phyloP scores from a whole-genome alignment of 2,113 vertebrate genomes.

The Emydura subglobosa region DNA sequence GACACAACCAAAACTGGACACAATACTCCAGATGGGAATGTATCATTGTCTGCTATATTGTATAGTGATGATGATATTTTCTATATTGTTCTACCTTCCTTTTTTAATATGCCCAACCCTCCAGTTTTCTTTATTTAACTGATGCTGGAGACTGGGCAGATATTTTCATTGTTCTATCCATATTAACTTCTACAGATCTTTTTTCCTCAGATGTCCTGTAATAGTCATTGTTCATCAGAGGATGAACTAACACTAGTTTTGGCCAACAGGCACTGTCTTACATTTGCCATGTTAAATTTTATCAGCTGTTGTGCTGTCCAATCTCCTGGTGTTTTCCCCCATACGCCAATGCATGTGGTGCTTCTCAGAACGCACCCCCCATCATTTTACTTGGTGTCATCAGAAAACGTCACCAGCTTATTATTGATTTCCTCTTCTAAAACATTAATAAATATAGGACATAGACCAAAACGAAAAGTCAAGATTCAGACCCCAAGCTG shows the following conservation, averaged over 20 bases:
- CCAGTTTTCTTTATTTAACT: constrained; percentile 28
- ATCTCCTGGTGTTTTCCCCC: background rate
- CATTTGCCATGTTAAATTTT: background rate
- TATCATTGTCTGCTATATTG: constrained; percentile 1
- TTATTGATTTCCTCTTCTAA: background rate
- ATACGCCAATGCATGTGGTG: background rate
- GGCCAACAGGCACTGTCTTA: background rate
- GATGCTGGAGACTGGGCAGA: background rate
- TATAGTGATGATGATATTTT: background rate
- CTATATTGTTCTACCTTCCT: background rate
- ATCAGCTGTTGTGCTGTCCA: background rate
- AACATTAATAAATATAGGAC: background rate
- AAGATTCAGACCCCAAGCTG: background rate
- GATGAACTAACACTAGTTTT: background rate
- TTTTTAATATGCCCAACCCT: background rate
- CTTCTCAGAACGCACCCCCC: background rate
- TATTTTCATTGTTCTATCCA: constrained; percentile 32
- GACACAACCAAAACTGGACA: constrained; percentile 15
- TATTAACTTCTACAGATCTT: constrained; percentile 2
- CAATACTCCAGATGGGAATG: background rate
- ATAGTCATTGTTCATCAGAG: background rate
- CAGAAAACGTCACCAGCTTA: constrained; percentile 19
- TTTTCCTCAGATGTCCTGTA: background rate
- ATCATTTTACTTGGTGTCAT: background rate
- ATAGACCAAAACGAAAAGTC: background rate